Evolutionary conservation across 2,888 invertebrate genomes (phyloP).

Genomic region (Drosophila silvestris): DNA sequence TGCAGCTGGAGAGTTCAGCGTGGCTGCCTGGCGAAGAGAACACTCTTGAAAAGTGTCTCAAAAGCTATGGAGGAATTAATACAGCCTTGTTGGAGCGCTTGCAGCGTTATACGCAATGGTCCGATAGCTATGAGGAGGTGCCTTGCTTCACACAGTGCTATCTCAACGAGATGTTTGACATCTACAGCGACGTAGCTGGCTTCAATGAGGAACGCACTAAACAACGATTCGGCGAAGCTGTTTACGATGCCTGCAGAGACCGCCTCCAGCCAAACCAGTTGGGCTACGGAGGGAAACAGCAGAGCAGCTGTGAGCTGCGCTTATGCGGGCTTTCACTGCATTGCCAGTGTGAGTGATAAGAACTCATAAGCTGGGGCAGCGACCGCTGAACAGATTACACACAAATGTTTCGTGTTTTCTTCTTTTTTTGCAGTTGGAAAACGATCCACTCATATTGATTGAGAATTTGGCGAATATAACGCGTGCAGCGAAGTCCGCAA

Average conservation of each 20-base stretch:
- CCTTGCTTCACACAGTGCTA: conserved; percentile 82
- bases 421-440: conserved; percentile 67
- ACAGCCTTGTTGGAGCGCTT: conserved; percentile 64
- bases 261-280: conserved; percentile 49
- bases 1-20: conserved; percentile 34
- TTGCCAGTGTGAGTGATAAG: conserved; percentile 75
- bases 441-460: conserved; percentile 80
- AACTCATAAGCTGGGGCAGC: conserved; percentile 41
- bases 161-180: conserved; percentile 73
- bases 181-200: conserved; percentile 70
- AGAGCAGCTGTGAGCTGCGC: conserved; percentile 72
- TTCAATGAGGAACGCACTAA: conserved; percentile 64
- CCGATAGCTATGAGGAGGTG: conserved; percentile 75
- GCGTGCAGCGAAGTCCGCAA: conserved; percentile 67
- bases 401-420: neutral
- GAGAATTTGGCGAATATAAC: conserved; percentile 71
- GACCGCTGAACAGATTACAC: conserved; percentile 48
- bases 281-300: conserved; percentile 27
- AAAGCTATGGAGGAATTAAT: conserved; percentile 72
- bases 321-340: conserved; percentile 81
- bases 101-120: conserved; percentile 77
- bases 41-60: conserved; percentile 66
- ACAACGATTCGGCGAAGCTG: conserved; percentile 69
- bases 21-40: conserved; percentile 57
- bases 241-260: conserved; percentile 71